Evolutionary conservation across 2,888 invertebrate species (phyloP).

Genomic region (Parnassius smintheus): DNA sequence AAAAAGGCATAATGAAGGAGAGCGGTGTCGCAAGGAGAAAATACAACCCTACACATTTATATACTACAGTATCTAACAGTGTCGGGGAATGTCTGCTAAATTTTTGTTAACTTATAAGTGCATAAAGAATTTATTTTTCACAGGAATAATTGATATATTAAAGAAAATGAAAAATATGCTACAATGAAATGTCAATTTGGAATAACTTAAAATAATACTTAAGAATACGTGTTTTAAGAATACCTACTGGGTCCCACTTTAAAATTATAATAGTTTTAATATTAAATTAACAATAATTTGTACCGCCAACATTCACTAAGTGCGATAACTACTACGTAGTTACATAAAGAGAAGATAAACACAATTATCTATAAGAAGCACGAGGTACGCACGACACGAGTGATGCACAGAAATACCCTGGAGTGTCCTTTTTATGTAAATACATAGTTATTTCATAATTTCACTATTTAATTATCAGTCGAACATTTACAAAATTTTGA

Average conservation of each 20-base stretch:
- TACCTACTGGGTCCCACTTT: slow-evolving; percentile 74
- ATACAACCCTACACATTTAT: slow-evolving; percentile 25
- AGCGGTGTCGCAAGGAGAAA: slow-evolving; percentile 5
- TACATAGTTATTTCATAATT: slow-evolving; percentile 45
- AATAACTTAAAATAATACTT: slow-evolving; percentile 77
- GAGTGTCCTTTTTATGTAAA: slow-evolving; percentile 48
- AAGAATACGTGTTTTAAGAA: slow-evolving; percentile 64
- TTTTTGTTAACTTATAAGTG: slow-evolving; percentile 40
- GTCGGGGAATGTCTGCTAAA: slow-evolving; percentile 58
- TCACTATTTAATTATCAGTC: slow-evolving; percentile 55
- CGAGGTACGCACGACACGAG: slow-evolving; percentile 42
- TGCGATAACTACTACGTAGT: slow-evolving; percentile 52
- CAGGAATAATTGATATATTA: slow-evolving; percentile 34
- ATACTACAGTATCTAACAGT: slow-evolving; percentile 34
- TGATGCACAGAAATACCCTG: slow-evolving; percentile 53
- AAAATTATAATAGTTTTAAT: slow-evolving; percentile 55
- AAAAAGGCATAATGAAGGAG: slow-evolving; percentile 1
- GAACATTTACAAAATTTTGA: slow-evolving; percentile 50
- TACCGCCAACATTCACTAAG: slow-evolving; percentile 75
- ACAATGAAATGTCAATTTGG: slow-evolving; percentile 63
- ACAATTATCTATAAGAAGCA: slow-evolving; percentile 28
- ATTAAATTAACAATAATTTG: slow-evolving; percentile 56
- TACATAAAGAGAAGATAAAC: slow-evolving; percentile 43
- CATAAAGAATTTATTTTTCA: slow-evolving; percentile 35
- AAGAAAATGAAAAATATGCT: slow-evolving; percentile 48